Evolutionary conservation across 2,888 invertebrate species (phyloP).

Genomic region (Sphecodes monilicornis): DNA sequence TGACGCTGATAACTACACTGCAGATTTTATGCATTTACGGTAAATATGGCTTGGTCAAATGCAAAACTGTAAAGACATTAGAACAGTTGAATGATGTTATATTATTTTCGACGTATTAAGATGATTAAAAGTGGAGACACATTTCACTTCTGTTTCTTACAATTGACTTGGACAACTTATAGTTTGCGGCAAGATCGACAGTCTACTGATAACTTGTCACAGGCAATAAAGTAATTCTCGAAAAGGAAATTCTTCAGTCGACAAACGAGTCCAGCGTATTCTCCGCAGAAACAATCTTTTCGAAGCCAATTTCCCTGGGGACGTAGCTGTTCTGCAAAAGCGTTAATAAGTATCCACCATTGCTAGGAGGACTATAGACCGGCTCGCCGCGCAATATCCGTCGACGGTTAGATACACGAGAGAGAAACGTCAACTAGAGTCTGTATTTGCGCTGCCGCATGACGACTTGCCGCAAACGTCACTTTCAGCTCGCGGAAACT

Average conservation of each 20-base stretch:
- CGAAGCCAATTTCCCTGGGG: neutral
- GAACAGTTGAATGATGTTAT: no score
- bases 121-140: no score
- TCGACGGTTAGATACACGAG: slow-evolving; percentile 12
- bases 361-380: neutral
- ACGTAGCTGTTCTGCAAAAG: neutral
- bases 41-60: no score
- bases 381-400: slow-evolving; percentile 35
- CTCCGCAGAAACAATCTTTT: neutral
- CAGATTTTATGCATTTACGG: no score
- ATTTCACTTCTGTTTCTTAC: no score
- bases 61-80: no score
- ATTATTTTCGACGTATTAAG: no score
- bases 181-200: no score
- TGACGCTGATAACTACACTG: no score
- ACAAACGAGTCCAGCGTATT: neutral
- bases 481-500: slow-evolving; percentile 19
- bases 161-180: no score
- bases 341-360: slow-evolving; percentile 11
- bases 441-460: slow-evolving; percentile 32
- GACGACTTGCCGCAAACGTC: slow-evolving; percentile 13
- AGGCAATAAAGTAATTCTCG: neutral
- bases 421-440: slow-evolving; percentile 5
- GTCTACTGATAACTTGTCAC: neutral
- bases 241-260: neutral